Conservation (phyloP, 2,113 vertebrate genomes). For the Scatophagus argus region DNA sequence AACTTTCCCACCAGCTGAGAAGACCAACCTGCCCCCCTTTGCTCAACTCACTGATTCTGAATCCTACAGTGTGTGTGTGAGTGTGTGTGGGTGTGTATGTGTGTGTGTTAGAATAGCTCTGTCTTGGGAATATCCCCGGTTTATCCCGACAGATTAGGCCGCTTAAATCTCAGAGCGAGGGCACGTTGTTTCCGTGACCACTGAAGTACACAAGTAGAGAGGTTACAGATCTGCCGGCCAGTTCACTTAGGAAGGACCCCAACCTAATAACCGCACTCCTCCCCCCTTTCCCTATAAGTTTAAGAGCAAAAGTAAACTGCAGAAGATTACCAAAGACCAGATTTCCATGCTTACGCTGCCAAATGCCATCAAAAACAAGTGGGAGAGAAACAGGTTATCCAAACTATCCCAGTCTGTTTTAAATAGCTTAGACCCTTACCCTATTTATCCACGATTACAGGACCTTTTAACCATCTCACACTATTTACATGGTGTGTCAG, state of each 20-base stretch:
- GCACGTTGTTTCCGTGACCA: slow-evolving; percentile 76
- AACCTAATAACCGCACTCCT: slow-evolving; percentile 22
- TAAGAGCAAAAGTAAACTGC: slow-evolving; percentile 58
- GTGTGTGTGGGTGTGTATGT: slow-evolving; percentile 35
- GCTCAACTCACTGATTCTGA: slow-evolving; percentile 54
- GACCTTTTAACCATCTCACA: slow-evolving; percentile 47
- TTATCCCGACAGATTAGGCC: slow-evolving; percentile 83
- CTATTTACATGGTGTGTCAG: slow-evolving; percentile 41
- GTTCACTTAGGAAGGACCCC: slow-evolving; percentile 39
- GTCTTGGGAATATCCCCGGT: slow-evolving; percentile 77
- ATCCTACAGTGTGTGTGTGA: slow-evolving; percentile 34
- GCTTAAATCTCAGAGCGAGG: slow-evolving; percentile 75
- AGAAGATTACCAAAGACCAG: slow-evolving; percentile 83
- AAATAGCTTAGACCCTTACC: slow-evolving; percentile 49
- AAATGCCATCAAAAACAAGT: slow-evolving; percentile 84
- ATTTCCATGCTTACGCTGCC: slow-evolving; percentile 81
- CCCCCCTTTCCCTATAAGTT: background rate
- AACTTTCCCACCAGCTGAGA: slow-evolving; percentile 53
- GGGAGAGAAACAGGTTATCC: slow-evolving; percentile 62
- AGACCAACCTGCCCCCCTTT: slow-evolving; percentile 55
- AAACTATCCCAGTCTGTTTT: slow-evolving; percentile 52
- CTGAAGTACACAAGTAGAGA: slow-evolving; percentile 62
- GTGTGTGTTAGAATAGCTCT: slow-evolving; percentile 77
- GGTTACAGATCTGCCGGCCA: slow-evolving; percentile 61
- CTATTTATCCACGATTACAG: slow-evolving; percentile 15